Evolutionary conservation across 2,888 invertebrate species (phyloP), one percentile per base, ranked within the genome.

Genomic region (Bellardia pandia): DNA sequence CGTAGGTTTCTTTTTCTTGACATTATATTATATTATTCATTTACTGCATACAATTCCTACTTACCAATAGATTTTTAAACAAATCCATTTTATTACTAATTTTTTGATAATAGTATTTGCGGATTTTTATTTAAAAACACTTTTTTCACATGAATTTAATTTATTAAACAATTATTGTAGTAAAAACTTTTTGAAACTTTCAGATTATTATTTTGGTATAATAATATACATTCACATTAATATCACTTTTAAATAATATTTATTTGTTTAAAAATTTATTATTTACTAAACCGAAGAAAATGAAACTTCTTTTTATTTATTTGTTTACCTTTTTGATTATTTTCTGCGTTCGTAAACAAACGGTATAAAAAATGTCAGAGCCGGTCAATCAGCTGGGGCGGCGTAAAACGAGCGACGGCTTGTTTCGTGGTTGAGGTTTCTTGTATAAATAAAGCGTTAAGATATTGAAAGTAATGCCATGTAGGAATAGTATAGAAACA

Each of bases 261-360:
- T 56, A 56, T 11, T 45, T 13, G 7, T 14, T n/a, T 2, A 56
- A 56, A 8, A 53, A 0, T n/a, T 53, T 16, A n/a, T 53, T 53
- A n/a, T n/a, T 53, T 5, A 14, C 13, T 53, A 53, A 53, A 23
- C 9, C 9, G 3, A 58, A 58, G 13, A 33, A 58, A 9, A 1
- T n/a, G 6, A n/a, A 3, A 5, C 51, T 6, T 7, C n/a, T 1
- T 11, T 51, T 51, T 6, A 1, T 58, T 58, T 0, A 30, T 13
- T 11, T 58, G 3, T 30, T 58, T 23, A 4, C 53, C 8, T 4
- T 7, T 56, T 56, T 45, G 13, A 30, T 11, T 9, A 23, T 23
- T 58, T 58, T 33, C 58, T 58, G 13, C 23, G 9, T 58, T 58
- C 30, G 58, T 58, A 58, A 58, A 58, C 58, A 58, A 58, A 58